A percentile compares a stretch with the other conserved stretches of the same genome.
These are phyloP conservation scores for Leucozona laternaria DNA, from an alignment of 2,888 invertebrate genomes.

Conservation along the genomic window DNA sequence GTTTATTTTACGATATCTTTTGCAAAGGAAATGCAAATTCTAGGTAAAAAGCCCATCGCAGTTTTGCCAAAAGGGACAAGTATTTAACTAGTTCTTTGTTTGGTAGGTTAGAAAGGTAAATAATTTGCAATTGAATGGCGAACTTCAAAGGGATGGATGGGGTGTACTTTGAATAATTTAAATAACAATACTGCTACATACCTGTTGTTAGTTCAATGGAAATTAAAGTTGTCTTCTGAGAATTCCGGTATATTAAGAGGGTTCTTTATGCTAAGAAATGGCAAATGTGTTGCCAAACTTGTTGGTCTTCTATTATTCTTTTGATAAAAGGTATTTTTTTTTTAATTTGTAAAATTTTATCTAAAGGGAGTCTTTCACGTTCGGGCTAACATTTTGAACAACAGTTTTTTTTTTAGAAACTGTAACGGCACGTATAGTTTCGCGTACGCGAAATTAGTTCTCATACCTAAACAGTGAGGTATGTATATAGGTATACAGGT, in stretches of 20 bases:
- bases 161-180: not conserved
- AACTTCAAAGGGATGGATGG: constrained; percentile 9
- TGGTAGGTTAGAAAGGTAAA: not conserved
- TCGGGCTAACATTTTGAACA: no score
- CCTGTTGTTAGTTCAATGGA: not conserved
- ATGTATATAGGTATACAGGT: no score
- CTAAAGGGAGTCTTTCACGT: not conserved
- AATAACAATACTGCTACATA: not conserved
- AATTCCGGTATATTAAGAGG: not conserved
- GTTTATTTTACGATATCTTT: constrained; percentile 12
- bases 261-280: not conserved
- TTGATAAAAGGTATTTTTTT: not conserved
- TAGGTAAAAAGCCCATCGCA: not conserved
- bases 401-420: no score
- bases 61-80: not conserved
- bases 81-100: constrained; percentile 14
- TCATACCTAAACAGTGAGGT: no score
- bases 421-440: no score
- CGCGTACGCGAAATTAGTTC: no score
- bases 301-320: not conserved
- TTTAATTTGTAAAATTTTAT: not conserved
- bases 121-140: constrained; percentile 28
- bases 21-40: constrained; percentile 45
- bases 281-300: not conserved
- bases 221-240: not conserved